These are phyloP conservation scores for Acrocephalus arundinaceus DNA, from an alignment of 2,113 vertebrate species.

Conservation along the genomic window DNA sequence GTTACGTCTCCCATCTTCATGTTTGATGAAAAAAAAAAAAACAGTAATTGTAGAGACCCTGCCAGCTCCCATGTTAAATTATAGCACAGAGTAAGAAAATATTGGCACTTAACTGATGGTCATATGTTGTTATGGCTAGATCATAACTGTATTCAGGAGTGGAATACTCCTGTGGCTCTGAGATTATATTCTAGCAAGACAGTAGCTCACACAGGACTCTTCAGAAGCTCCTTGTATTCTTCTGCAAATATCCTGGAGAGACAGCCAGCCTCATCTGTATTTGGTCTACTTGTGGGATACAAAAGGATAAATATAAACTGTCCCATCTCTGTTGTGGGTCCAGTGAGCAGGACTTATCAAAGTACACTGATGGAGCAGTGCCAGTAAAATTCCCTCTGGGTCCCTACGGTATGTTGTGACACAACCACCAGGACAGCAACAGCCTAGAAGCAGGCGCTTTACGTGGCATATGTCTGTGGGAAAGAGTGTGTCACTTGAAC, in stretches of 20 bases:
- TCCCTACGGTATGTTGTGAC: background rate
- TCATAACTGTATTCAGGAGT: background rate
- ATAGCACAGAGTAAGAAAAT: background rate
- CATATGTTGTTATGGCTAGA: background rate
- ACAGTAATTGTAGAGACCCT: background rate
- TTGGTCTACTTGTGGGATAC: constrained; percentile 26
- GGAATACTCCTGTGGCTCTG: background rate
- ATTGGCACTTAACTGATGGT: background rate
- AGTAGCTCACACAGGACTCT: background rate
- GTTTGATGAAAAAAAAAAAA: background rate
- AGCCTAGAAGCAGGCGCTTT: background rate
- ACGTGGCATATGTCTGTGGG: accelerated
- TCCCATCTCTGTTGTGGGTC: background rate
- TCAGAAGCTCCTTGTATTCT: background rate
- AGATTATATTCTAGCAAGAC: background rate
- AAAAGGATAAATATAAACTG: constrained; percentile 22
- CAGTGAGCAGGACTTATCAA: background rate
- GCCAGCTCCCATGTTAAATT: background rate
- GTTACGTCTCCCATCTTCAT: background rate
- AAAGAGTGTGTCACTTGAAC: background rate
- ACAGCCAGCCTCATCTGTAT: background rate
- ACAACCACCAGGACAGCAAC: background rate
- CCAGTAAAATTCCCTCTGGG: background rate
- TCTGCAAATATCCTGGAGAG: background rate
- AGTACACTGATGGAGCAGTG: background rate